phyloP scores from a whole-genome alignment of 2,113 vertebrate genomes.

The Rhabdornis inornatus region DNA sequence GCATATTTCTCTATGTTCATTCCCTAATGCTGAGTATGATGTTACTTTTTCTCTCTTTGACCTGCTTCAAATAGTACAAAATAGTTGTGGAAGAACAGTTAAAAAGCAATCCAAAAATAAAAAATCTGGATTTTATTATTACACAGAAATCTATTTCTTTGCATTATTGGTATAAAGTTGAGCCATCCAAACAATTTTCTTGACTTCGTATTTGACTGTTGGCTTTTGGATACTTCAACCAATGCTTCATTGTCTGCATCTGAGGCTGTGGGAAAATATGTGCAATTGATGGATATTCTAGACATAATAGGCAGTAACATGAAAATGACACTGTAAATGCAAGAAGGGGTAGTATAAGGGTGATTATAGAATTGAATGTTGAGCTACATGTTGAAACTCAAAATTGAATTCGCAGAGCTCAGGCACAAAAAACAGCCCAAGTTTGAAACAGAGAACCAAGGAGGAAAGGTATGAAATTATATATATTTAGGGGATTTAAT shows the following conservation, averaged over 20 bases:
- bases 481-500: neutral
- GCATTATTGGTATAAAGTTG: neutral
- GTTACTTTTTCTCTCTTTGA: neutral
- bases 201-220: neutral
- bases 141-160: neutral
- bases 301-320: neutral
- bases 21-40: neutral
- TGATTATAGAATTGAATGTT: neutral
- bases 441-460: conserved; percentile 5
- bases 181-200: neutral
- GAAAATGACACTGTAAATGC: neutral
- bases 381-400: neutral
- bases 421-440: conserved; percentile 2
- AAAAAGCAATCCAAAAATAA: neutral
- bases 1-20: neutral
- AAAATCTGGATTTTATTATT: neutral
- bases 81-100: neutral
- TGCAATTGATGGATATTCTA: neutral
- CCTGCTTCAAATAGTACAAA: neutral
- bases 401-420: neutral
- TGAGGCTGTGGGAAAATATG: neutral
- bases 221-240: neutral
- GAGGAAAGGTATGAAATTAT: conserved; percentile 32
- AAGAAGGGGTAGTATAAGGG: neutral
- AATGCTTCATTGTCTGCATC: neutral